These are phyloP conservation scores for Caenorhabditis tropicalis DNA, from an alignment of 1,140 invertebrate genomes.

Conservation along the genomic window DNA sequence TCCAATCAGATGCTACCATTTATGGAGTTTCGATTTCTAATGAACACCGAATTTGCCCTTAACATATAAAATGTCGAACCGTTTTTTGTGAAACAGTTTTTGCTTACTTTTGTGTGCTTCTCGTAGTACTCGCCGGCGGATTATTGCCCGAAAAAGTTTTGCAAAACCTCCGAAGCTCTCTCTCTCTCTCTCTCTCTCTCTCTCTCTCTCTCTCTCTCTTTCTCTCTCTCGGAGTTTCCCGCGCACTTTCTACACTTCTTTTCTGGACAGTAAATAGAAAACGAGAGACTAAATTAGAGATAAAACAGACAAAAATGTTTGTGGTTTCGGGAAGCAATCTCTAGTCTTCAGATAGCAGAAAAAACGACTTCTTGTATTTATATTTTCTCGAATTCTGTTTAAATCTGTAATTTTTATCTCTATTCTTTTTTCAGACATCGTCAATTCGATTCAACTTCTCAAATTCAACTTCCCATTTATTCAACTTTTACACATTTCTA, in stretches of 20 bases:
- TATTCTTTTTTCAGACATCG: constrained; percentile 14
- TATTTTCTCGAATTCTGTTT: neutral
- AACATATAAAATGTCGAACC: neutral
- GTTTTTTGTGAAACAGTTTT: neutral
- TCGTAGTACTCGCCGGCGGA: constrained; percentile 40
- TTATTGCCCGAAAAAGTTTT: constrained; percentile 44
- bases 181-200: too few species aligned
- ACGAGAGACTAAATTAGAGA: constrained; percentile 37
- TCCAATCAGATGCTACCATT: too few species aligned
- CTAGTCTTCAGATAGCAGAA: neutral
- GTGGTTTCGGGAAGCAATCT: constrained; percentile 35
- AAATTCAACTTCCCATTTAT: too few species aligned
- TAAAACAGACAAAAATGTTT: constrained; percentile 34
- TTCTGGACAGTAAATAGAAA: constrained; percentile 42
- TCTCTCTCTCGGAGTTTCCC: constrained; percentile 9
- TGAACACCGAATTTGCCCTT: too few species aligned
- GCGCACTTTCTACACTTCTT: constrained; percentile 15
- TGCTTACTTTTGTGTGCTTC: constrained; percentile 22
- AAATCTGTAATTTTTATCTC: neutral
- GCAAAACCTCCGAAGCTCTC: too few species aligned
- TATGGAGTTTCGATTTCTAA: too few species aligned
- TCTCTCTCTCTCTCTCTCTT: neutral
- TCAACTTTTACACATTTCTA: neutral
- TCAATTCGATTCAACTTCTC: constrained; percentile 24
- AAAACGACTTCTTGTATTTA: constrained; percentile 35